Percentiles rank a stretch among this genome's conserved stretches.
Evolutionary conservation across 1,140 invertebrate species (phyloP).

Genomic region (Macrosteles quadrilineatus): DNA sequence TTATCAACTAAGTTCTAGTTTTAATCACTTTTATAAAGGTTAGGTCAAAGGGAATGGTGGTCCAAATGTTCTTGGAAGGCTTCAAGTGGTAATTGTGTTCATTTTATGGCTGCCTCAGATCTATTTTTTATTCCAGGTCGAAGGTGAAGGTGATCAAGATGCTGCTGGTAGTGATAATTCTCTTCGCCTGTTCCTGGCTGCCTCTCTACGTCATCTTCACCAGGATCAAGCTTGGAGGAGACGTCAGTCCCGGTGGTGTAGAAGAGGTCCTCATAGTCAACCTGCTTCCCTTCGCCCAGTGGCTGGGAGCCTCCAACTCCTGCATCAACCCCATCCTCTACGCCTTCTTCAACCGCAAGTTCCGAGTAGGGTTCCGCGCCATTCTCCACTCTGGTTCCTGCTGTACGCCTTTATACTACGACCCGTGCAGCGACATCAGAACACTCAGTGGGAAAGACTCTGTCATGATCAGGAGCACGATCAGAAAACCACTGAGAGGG

Average conservation of each 20-base stretch:
- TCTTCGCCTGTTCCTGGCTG: slow-evolving; percentile 66
- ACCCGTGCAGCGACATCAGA: slow-evolving; percentile 58
- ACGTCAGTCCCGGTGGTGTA: slow-evolving; percentile 30
- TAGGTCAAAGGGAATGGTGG: no score
- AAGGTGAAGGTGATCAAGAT: slow-evolving; percentile 59
- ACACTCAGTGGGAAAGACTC: slow-evolving; percentile 25
- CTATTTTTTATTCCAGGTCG: no score
- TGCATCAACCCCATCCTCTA: slow-evolving; percentile 61
- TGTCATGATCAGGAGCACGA: slow-evolving; percentile 29
- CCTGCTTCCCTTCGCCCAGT: slow-evolving; percentile 62
- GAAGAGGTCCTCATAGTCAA: slow-evolving; percentile 50
- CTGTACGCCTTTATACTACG: slow-evolving; percentile 42
- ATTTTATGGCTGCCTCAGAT: no score
- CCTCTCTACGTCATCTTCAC: slow-evolving; percentile 61
- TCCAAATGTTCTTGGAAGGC: no score
- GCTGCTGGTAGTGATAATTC: slow-evolving; percentile 62
- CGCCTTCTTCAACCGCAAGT: slow-evolving; percentile 67
- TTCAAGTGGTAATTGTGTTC: no score
- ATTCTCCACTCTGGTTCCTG: slow-evolving; percentile 48
- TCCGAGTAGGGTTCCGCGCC: slow-evolving; percentile 62
- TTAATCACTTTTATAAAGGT: no score
- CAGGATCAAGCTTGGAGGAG: slow-evolving; percentile 51
- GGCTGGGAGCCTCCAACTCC: slow-evolving; percentile 60
- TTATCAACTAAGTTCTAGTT: no score
- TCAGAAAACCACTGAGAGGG: slow-evolving; percentile 2